Evolutionary conservation across 2,888 invertebrate species (phyloP), one percentile per base, ranked within the genome.

Genomic region (Agrotis puta): DNA sequence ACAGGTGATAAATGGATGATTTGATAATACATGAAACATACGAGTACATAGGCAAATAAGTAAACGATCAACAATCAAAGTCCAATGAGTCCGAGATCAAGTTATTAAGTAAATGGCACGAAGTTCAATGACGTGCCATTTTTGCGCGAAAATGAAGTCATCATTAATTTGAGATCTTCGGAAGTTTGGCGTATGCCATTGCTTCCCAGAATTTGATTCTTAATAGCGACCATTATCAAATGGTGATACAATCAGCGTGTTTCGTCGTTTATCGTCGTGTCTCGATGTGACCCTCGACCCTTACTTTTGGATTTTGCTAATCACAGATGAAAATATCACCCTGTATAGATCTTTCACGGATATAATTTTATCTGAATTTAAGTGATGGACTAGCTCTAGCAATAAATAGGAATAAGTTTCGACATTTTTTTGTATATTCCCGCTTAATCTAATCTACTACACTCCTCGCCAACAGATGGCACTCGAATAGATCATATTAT

Each of bases 401-500:
- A n/a, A n/a, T n/a, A n/a, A n/a, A n/a, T n/a, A n/a, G n/a, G n/a
- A n/a, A n/a, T n/a, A n/a, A n/a, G n/a, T n/a, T n/a, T n/a, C n/a
- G n/a, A n/a, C n/a, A n/a, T n/a, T n/a, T n/a, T 39, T 39, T 39
- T 39, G 11, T 11, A 39, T 27, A 1, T 1, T 51, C 63, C 48
- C 66, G 70, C 65, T 14, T n/a, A 27, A 33, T 64, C 4, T 20
- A n/a, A 3, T 64, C n/a, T n/a, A n/a, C n/a, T 50, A 2, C 22
- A 16, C 7, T 27, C 3, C 11, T 11, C 51, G 3, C 27, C 54
- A 67, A 45, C 11, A 82, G 79, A 78, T 64, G 64, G n/a, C 74
- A 39, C 24, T 51, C 51, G 14, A 7, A 20, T 20, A 0, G 33
- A 33, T 14, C 3, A 27, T 33, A 27, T 1, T 13, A 50, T 20